Base-by-base conservation (phyloP, 1,140 invertebrate species). In the Manduca sexta region DNA sequence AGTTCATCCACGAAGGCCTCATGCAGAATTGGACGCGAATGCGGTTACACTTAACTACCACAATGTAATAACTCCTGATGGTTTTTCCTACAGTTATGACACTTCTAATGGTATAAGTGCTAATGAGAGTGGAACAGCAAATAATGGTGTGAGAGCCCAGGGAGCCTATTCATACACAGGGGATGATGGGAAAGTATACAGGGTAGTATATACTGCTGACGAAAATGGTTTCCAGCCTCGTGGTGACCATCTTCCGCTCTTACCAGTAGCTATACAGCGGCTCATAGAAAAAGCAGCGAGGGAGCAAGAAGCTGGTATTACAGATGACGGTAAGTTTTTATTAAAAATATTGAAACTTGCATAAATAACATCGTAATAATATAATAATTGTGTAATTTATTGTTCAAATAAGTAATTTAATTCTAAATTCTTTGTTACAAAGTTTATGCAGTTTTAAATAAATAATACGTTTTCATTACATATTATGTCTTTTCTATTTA, bases 201-300 rank as follows among this genome's bases (percentile, higher is more conserved):
- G 74, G 8, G 88, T 94, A 37, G 89, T 89, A 42, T 95, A 95
- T 69, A 91, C 89, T 33, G 88, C 88, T 40, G 88, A 90, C 60
- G 85, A 87, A 65, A 87, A 89, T 60, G 88, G 89, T 18, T 90
- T 89, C 64, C 75, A 80, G 56, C 86, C 88, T 2, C 73, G 79
- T 46, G 94, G 94, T 30, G 92, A 92, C 61, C 94, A 95, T 86
- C 90, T 93, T 45, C 87, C 87, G 8, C 87, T 88, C 4, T 73
- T 88, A 46, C 87, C 88, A 44, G 66, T 78, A 38, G 87, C 62
- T 11, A 87, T 87, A 61, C 74, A 84, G 40, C 86, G 77, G 47
- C 80, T 88, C 21, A 79, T 91, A 38, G 82, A 87, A 13, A 87
- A 81, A 65, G 68, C 64, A 6, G 45, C 47, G 17, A 66, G 49